phyloP scores from a whole-genome alignment of 2,797 vertebrate species.

The Platalea minor region DNA sequence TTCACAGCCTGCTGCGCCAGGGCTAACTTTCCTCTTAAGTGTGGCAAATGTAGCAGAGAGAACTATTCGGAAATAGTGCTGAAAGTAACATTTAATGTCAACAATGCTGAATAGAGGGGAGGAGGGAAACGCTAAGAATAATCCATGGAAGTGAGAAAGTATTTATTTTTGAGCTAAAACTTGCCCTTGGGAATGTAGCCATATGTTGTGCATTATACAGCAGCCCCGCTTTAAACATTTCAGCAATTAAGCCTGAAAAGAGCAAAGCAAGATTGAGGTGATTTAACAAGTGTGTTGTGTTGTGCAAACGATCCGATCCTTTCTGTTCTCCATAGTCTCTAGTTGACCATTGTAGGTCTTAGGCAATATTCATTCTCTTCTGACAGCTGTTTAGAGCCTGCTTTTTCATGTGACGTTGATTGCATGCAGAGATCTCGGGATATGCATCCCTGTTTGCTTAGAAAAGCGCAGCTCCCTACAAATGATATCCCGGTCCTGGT shows the following conservation, averaged over 20 bases:
- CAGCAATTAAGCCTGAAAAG: not conserved
- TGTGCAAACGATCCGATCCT: not conserved
- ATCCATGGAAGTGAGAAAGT: not conserved
- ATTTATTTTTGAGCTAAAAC: not conserved
- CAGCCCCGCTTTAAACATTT: not conserved
- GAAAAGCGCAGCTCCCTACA: not conserved
- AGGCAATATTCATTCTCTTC: not conserved
- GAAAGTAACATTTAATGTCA: not conserved
- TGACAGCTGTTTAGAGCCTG: not conserved
- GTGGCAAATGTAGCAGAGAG: not conserved
- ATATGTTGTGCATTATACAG: not conserved
- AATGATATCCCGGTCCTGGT: not conserved
- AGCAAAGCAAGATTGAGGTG: not conserved
- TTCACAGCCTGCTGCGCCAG: not conserved
- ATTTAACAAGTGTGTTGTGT: accelerated
- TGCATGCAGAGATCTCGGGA: not conserved
- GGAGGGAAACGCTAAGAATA: not conserved
- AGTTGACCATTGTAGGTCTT: not conserved
- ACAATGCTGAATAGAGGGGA: not conserved
- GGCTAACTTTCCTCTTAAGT: not conserved
- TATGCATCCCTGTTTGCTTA: not conserved
- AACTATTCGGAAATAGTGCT: not conserved
- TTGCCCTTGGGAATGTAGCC: not conserved
- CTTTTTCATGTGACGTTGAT: not conserved
- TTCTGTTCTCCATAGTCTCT: not conserved